Base-by-base conservation (phyloP, 2,888 invertebrate species). In the Apamea crenata region DNA sequence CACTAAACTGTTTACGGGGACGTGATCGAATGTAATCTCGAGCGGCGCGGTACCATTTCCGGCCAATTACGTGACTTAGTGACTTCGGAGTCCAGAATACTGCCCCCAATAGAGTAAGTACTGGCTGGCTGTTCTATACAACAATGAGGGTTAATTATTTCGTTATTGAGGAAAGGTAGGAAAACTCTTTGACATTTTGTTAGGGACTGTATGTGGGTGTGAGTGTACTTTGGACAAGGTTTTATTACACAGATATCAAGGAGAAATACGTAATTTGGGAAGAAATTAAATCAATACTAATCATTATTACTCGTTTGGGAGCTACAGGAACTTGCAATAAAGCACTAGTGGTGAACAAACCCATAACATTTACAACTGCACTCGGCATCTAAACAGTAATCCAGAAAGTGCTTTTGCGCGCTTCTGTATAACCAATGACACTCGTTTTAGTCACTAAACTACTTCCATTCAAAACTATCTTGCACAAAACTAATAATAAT, bases 1-100 rank as follows among this genome's bases (percentile, higher is more conserved):
- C 91, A 91, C 93, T 94, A 95, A 95, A 94, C 94, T 93, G 94
- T 94, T 95, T 94, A 95, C 93, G 91, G 84, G 88, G 88, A 95
- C 94, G 95, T 94, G 94, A 94, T 94, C 94, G 94, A 93, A 94
- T 92, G 94, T 94, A 94, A 94, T 95, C 93, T 92, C 91, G 91
- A 90, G 87, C 90, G 92, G 92, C 92, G 92, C 92, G 93, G 93
- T 93, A 91, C 94, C 93, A 94, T 94, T 94, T 95, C 94, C 94
- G 92, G 88, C 90, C 95, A 94, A 95, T 95, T 94, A 95, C 94
- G 94, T 94, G 94, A 93, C 93, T 93, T 93, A 92, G 93, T 86
- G 93, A 93, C 90, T 92, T 87, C 89, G 86, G 85, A 86, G 90
- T 91, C 90, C 89, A 90, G 91, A 91, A 90, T 90, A 92, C 90